Evolutionary conservation across 2,113 vertebrate genomes (phyloP).

Genomic region (Oncorhynchus tshawytscha): DNA sequence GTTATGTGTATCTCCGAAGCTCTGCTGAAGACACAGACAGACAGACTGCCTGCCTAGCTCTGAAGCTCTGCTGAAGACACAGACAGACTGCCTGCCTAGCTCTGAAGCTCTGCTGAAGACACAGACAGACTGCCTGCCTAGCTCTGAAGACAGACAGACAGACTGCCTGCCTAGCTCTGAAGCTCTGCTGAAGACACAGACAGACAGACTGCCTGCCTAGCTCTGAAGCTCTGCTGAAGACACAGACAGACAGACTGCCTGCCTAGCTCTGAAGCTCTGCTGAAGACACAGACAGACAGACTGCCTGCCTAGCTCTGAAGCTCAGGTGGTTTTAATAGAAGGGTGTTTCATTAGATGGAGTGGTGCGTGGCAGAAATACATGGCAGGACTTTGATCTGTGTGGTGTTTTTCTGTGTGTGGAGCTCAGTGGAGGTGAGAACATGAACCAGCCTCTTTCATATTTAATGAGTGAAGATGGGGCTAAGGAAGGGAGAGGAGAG

Average conservation of each 20-base stretch:
- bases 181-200: too few species aligned
- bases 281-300: too few species aligned
- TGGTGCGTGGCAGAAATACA: constrained; percentile 25
- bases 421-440: constrained; percentile 53
- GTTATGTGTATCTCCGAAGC: background rate
- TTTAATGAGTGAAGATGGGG: constrained; percentile 64
- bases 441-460: constrained; percentile 60
- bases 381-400: constrained; percentile 55
- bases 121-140: too few species aligned
- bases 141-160: background rate
- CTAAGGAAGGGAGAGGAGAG: constrained; percentile 27
- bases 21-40: constrained; percentile 3
- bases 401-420: constrained; percentile 5
- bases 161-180: too few species aligned
- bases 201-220: too few species aligned
- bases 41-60: background rate
- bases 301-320: background rate
- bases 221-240: too few species aligned
- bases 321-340: constrained; percentile 39
- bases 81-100: too few species aligned
- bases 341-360: constrained; percentile 35
- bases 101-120: too few species aligned
- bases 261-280: too few species aligned
- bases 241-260: too few species aligned
- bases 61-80: background rate